These are phyloP conservation scores for Pinna nobilis DNA, from an alignment of 1,140 invertebrate species.

Conservation along the genomic window DNA sequence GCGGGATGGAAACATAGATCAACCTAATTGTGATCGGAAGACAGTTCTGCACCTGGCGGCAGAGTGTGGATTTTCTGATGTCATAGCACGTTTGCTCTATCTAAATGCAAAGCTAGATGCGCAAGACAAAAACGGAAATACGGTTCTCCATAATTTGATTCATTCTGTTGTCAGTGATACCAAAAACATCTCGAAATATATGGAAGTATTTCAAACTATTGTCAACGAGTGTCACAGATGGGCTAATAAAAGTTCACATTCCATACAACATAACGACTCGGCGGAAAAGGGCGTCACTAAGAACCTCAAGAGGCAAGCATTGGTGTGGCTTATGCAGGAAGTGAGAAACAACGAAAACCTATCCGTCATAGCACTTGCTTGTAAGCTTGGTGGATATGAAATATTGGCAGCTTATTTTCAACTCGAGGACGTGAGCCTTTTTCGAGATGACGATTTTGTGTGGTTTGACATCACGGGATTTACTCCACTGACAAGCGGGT, in stretches of 20 bases:
- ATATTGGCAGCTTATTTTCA: conserved; percentile 37
- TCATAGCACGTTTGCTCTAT: conserved; percentile 43
- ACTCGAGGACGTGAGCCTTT: conserved; percentile 42
- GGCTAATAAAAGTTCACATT: conserved; percentile 46
- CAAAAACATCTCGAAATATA: background rate
- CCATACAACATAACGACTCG: background rate
- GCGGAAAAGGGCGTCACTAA: conserved; percentile 20
- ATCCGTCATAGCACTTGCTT: conserved; percentile 55
- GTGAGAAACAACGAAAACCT: conserved; percentile 52
- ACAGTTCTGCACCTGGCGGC: conserved; percentile 60
- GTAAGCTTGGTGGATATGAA: conserved; percentile 44
- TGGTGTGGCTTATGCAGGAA: conserved; percentile 43
- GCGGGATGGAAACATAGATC: conserved; percentile 60
- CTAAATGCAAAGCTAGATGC: conserved; percentile 53
- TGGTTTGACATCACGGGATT: conserved; percentile 52
- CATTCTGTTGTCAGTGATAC: conserved; percentile 17
- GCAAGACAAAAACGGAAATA: conserved; percentile 56
- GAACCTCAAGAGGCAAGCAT: conserved; percentile 38
- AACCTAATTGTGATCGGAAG: conserved; percentile 44
- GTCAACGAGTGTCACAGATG: conserved; percentile 45
- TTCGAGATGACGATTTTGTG: conserved; percentile 11
- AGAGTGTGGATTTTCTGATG: conserved; percentile 42
- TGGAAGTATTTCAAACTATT: conserved; percentile 49
- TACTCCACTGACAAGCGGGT: conserved; percentile 46
- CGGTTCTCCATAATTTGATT: conserved; percentile 56